Base-by-base conservation (phyloP, 2,888 invertebrate species). In the Trichogramma evanescens region DNA sequence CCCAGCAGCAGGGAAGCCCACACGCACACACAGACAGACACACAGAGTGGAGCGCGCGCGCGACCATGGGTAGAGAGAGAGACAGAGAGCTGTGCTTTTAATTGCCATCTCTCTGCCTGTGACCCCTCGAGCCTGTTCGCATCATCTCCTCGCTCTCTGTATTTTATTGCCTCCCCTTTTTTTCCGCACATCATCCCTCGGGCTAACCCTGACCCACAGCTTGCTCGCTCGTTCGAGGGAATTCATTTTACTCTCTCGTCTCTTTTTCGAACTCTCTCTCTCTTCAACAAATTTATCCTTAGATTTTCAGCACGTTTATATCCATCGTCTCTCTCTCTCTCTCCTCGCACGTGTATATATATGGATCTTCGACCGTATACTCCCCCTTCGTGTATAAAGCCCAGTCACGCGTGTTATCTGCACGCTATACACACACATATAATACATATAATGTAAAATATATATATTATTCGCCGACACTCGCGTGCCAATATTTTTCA, bases 201-300 rank as follows among this genome's bases (percentile, higher is more conserved):
- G 54, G 63, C 63, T 71, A 75, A 75, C 74, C 75, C 74, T 75
- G 74, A 75, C 74, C 74, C 74, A 72, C 70, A 73, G 71, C 67
- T 65, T 63, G 65, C 58, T 63, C 59, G 62, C 67, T 66, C 69
- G 65, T 70, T 69, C 69, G 69, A 70, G 72, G 71, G 71, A 72
- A 70, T 71, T 52, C n/a, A 45, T 45, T 9, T 26, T 26, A 56
- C 43, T 46, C 52, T 43, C 49, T 56, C 49, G 42, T 52, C 48
- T 56, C 39, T 54, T 56, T 55, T 45, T 54, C 26, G 13, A 50
- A 43, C 48, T 55, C 49, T 13, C 54, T 46, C 49, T 10, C 49
- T 26, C 45, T 44, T 54, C 59, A 59, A 59, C 52, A 50, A 8
- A n/a, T 45, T 45, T 45, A 45, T 45, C n/a, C 45, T 9, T 45